Evolutionary conservation across 2,113 vertebrate species (phyloP), one percentile per base, ranked within the genome.

Genomic region (Nothobranchius furzeri): DNA sequence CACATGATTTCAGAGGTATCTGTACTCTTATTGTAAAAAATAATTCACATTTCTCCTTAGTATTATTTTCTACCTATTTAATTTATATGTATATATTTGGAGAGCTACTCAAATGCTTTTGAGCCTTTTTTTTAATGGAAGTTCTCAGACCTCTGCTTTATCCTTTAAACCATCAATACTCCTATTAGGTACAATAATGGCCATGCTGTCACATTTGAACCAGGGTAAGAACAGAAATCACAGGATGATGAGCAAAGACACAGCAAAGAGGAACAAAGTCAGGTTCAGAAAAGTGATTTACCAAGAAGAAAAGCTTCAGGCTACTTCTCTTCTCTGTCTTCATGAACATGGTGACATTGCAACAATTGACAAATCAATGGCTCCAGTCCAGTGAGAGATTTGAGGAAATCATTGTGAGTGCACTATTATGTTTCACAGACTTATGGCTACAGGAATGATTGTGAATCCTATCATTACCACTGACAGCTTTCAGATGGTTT

Each of bases 351-450:
- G 55, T 57, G 55, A 42, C 55, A 40, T 17, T 3, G 36, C 55
- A 6, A 9, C 37, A n/a, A 57, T 17, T 57, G 55, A n/a, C 9
- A 40, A 57, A 57, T 57, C 55, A 57, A 57, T 57, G 55, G 12
- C 55, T 40, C 36, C 55, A 57, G 55, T 40, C 36, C 55, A 57
- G 55, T 57, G 37, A 57, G 36, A 57, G 15, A 42, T 57, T 20
- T 40, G 55, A 42, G 36, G 55, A 57, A 40, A 42, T 57, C 14
- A 14, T 57, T 42, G 53, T 11, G 36, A 55, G 13, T 15, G 35
- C 7, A 30, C 35, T 57, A 17, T 57, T 57, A 42, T 57, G 36
- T 57, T 57, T 57, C 55, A 40, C 15, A 57, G 55, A 57, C 9
- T 17, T 10, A 7, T 17, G 36, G 36, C 36, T 17, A 40, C 7